Evolutionary conservation across 92 coral and sea anemone genomes (phyloP), one percentile per base, ranked within the genome.

Genomic region (Zoanthus sansibaricus): DNA sequence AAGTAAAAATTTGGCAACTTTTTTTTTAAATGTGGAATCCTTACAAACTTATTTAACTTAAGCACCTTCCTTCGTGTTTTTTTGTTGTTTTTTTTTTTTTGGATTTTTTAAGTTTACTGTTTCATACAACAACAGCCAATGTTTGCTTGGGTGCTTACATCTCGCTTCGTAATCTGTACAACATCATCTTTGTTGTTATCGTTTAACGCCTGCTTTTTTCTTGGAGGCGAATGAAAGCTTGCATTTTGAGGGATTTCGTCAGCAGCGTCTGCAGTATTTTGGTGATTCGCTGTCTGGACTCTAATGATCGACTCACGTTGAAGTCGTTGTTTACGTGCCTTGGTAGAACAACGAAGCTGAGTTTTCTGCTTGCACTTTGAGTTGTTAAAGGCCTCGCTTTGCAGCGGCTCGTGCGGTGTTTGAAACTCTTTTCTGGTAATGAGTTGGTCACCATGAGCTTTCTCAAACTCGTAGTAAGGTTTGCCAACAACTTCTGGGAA

Each of bases 341-440:
- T 80, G 32, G 46, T 45, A 20, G 85, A 80, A 49, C 85, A 80
- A 18, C 85, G 85, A 70, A 80, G 31, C 20, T 80, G 85, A 20
- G 18, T 66, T 46, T 21, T 31, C 14, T 59, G n/a, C 31, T 80
- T 66, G 37, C 1, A 42, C 18, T 47, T 21, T 45, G 85, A 68
- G 0, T 14, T 47, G 0, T 16, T 49, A 4, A 30, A 1, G 20
- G 79, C 12, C 51, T 48, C 59, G 48, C 7, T 59, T 18, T n/a
- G 20, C 44, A 25, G 11, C 17, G 9, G 79, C 13, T 1, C 67
- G 59, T 42, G n/a, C 15, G 9, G 1, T 15, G 31, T 46, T 30
- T 61, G 83, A 55, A 45, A 33, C 75, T 80, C 15, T 6, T 69
- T 14, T 30, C 15, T 69, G 31, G 46, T 10, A 17, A 5, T 20